Percentiles rank a stretch among this genome's conserved stretches.
Conservation (phyloP, 2,113 vertebrate species). For the Crotalus helleri region DNA sequence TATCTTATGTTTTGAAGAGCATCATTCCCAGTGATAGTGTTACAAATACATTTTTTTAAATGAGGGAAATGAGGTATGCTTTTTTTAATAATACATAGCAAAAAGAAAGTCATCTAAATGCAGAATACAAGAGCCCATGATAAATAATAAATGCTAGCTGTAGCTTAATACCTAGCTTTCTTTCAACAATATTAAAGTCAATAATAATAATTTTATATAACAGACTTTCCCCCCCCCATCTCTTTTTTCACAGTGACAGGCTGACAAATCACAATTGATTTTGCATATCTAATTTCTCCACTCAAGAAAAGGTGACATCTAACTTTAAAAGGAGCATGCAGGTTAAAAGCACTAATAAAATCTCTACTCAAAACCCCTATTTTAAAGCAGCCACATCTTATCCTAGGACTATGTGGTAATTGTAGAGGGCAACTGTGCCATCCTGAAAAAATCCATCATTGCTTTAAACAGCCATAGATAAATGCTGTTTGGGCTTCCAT, state of each 20-base stretch:
- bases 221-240: no score
- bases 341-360: background rate
- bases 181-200: background rate
- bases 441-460: background rate
- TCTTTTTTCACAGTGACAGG: background rate
- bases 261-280: background rate
- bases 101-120: background rate
- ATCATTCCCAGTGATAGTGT: background rate
- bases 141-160: conserved; percentile 9
- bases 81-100: background rate
- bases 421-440: background rate
- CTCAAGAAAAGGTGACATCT: background rate
- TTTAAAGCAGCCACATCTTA: background rate
- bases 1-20: background rate
- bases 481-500: background rate
- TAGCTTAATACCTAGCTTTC: background rate
- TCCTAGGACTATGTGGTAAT: background rate
- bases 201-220: conserved; percentile 37
- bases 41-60: background rate
- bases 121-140: background rate
- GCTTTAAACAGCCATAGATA: background rate
- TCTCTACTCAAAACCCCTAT: background rate
- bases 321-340: conserved; percentile 3
- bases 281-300: background rate
- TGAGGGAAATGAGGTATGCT: background rate